Conservation (phyloP, 2,888 invertebrate genomes). For the Diadegma fenestrale region DNA sequence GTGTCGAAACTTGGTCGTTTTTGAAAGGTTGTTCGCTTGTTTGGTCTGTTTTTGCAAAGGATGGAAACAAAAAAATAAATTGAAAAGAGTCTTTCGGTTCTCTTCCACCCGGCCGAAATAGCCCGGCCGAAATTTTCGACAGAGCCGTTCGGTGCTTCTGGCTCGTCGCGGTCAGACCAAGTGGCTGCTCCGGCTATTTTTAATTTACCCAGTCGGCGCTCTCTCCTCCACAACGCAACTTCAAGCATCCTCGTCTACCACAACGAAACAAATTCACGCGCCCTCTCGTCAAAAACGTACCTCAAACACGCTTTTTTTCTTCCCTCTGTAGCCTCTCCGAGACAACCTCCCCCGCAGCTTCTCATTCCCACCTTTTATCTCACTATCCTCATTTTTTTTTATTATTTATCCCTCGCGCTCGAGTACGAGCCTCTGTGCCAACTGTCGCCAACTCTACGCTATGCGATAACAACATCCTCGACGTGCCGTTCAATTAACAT, state of each 20-base stretch:
- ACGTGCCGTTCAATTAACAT: constrained; percentile 42
- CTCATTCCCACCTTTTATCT: not conserved
- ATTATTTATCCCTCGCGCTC: constrained; percentile 9
- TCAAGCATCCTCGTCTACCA: constrained; percentile 25
- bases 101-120: constrained; percentile 70
- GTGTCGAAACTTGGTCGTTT: constrained; percentile 17
- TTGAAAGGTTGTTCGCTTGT: constrained; percentile 33
- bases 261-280: constrained; percentile 48
- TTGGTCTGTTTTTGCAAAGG: constrained; percentile 31
- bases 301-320: not conserved
- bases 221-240: constrained; percentile 30
- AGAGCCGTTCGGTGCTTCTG: constrained; percentile 76
- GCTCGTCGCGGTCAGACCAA: constrained; percentile 75
- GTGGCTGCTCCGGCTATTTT: constrained; percentile 78
- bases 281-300: constrained; percentile 24
- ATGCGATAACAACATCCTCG: constrained; percentile 55
- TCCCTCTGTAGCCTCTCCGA: constrained; percentile 51
- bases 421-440: constrained; percentile 43
- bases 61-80: constrained; percentile 47
- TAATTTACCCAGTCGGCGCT: constrained; percentile 68
- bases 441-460: constrained; percentile 23
- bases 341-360: not conserved
- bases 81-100: constrained; percentile 62
- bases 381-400: not conserved
- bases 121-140: constrained; percentile 77